Percentiles rank a stretch among this genome's conserved stretches.
Conservation (phyloP, 2,113 vertebrate species). For the Tragulus kanchil region DNA sequence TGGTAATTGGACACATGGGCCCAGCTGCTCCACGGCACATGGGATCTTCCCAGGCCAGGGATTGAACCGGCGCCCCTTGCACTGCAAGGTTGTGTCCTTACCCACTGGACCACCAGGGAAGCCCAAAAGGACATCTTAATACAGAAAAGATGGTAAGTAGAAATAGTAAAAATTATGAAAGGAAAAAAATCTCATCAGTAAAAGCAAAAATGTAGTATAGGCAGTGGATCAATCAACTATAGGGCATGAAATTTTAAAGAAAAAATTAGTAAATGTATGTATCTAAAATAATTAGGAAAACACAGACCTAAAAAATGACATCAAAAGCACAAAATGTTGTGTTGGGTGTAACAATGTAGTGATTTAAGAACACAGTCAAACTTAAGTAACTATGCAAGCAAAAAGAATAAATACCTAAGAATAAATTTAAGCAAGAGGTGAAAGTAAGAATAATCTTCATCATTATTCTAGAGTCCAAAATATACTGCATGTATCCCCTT, state of each 20-base stretch:
- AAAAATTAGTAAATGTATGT: background rate
- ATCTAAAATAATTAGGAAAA: background rate
- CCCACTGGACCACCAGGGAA: too few species aligned
- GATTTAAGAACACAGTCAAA: background rate
- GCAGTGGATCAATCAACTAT: background rate
- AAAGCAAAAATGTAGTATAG: background rate
- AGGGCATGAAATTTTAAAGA: background rate
- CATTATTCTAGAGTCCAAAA: conserved; percentile 17
- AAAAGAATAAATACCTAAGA: background rate
- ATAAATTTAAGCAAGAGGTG: background rate
- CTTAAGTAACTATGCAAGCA: background rate
- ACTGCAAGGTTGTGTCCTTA: too few species aligned
- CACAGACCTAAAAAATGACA: background rate
- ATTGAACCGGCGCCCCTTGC: too few species aligned
- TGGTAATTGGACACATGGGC: too few species aligned
- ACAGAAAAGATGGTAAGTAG: background rate
- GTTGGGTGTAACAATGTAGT: background rate
- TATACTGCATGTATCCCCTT: background rate
- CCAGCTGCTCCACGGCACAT: too few species aligned
- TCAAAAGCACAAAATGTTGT: background rate
- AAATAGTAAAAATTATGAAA: background rate
- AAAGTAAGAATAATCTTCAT: background rate
- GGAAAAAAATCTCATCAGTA: background rate
- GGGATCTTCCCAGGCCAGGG: too few species aligned
- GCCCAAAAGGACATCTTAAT: background rate